Base-by-base conservation (phyloP, 2,888 invertebrate genomes). In the Acleris emargana region DNA sequence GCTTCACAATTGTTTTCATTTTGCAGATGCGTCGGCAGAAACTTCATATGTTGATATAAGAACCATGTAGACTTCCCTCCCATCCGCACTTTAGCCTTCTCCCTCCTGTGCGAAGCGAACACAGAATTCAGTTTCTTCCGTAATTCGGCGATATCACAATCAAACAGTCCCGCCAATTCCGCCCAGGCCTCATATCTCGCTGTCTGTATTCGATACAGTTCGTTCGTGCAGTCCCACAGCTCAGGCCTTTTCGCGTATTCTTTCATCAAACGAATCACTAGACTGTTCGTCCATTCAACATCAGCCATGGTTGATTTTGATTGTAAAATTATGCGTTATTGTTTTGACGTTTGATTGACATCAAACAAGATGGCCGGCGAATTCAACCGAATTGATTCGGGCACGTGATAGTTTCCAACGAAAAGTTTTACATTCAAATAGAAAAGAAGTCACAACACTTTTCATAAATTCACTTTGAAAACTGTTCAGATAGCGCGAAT, bases 101-200 rank as follows among this genome's bases (percentile, higher is more conserved):
- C 91, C 5, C 91, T 80, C 4, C 91, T 76, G 50, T 89, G 84
- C 49, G 91, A 92, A 3, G 91, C 92, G 70, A 91, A 82, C 47
- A 92, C 74, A 0, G 91, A 91, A 71, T 89, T 89, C 62, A 92
- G 68, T 68, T 92, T 92, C 81, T 87, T 89, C 38, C 86, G 74
- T 64, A 92, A 67, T 64, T 89, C 88, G 0, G 79, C 74, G 7
- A 89, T 82, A 53, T 89, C 87, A 63, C 88, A 88, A 6, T 85
- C 79, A 70, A 89, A 88, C 7, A 76, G 62, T 13, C 74, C 73
- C 7, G 90, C 89, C 49, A 91, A 47, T 5, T 82, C 79, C 18
- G 79, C 72, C 88, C 88, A 91, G 0, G 88, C 86, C 17, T 85
- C 86, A 59, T 87, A 85, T 68, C 89, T 88, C 3, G 85, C 82